Conservation (phyloP, 2,797 vertebrate genomes). For the Acanthopagrus latus region DNA sequence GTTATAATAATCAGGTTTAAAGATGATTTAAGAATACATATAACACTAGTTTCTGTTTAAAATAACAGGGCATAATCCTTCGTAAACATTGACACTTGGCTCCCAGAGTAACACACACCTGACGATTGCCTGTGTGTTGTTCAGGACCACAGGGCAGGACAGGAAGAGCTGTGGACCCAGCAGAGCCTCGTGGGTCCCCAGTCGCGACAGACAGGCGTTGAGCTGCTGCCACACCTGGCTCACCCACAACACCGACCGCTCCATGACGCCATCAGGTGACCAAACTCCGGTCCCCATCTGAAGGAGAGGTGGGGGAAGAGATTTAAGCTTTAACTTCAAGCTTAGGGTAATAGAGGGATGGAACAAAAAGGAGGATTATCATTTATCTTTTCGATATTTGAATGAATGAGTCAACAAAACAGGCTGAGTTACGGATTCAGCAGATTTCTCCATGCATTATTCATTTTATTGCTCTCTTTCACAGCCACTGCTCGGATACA, state of each 20-base stretch:
- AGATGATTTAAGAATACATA: neutral
- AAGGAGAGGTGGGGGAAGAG: neutral
- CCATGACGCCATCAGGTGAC: conserved; percentile 84
- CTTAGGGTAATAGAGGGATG: neutral
- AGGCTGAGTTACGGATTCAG: neutral
- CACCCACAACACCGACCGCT: conserved; percentile 90
- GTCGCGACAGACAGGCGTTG: conserved; percentile 92
- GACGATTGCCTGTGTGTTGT: conserved; percentile 86
- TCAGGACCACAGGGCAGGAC: conserved; percentile 90
- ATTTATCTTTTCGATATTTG: neutral
- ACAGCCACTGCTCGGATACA: neutral
- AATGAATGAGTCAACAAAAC: neutral
- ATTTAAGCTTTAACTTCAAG: neutral
- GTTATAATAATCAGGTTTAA: too few relatives aligned
- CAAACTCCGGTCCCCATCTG: conserved; percentile 86
- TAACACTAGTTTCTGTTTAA: neutral
- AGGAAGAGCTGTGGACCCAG: conserved; percentile 93
- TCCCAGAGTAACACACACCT: conserved; percentile 74
- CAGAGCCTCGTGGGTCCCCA: conserved; percentile 93
- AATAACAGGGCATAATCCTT: too few relatives aligned
- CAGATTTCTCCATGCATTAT: neutral
- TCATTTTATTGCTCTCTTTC: neutral
- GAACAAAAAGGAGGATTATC: neutral
- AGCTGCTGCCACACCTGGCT: conserved; percentile 93
- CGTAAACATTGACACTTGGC: too few relatives aligned